A percentile compares a stretch with the other conserved stretches of the same genome.
phyloP scores from a whole-genome alignment of 2,888 invertebrate genomes.

The Melanchra persicariae region DNA sequence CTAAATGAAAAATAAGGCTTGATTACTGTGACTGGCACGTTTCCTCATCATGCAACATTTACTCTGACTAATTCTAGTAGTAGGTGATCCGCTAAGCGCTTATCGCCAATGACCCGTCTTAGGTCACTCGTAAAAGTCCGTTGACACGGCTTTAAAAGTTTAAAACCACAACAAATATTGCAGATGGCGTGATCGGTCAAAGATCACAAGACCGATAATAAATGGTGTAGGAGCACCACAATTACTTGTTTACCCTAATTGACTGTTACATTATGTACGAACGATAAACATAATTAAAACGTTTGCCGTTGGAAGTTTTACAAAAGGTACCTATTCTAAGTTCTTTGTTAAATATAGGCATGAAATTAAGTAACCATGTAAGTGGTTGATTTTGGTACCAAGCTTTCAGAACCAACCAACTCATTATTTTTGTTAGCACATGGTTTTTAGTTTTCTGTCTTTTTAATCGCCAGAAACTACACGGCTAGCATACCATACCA shows the following conservation, averaged over 20 bases:
- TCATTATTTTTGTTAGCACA: too few relatives aligned
- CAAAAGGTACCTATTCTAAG: not conserved
- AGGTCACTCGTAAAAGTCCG: slow-evolving; percentile 31
- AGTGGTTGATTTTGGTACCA: not conserved
- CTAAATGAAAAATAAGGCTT: not conserved
- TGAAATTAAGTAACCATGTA: not conserved
- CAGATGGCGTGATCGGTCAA: slow-evolving; percentile 49
- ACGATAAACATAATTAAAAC: slow-evolving; percentile 20
- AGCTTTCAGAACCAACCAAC: not conserved
- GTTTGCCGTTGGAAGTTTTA: not conserved
- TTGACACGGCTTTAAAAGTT: slow-evolving; percentile 23
- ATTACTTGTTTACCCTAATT: slow-evolving; percentile 50
- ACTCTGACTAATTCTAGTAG: not conserved
- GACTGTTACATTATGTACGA: slow-evolving; percentile 17
- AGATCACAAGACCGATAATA: slow-evolving; percentile 36
- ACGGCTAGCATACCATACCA: not conserved
- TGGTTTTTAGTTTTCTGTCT: not conserved
- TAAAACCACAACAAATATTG: slow-evolving; percentile 14
- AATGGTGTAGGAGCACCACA: slow-evolving; percentile 11
- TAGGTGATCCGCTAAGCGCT: not conserved
- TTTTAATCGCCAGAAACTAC: slow-evolving; percentile 16
- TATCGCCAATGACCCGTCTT: slow-evolving; percentile 29
- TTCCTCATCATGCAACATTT: too few relatives aligned
- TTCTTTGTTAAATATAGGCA: not conserved
- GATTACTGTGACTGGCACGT: not conserved